A percentile compares a stretch with the other conserved stretches of the same genome.
These are phyloP conservation scores for Paralinhomoeus sp. DNA, from an alignment of 2,888 invertebrate genomes.

Conservation along the genomic window DNA sequence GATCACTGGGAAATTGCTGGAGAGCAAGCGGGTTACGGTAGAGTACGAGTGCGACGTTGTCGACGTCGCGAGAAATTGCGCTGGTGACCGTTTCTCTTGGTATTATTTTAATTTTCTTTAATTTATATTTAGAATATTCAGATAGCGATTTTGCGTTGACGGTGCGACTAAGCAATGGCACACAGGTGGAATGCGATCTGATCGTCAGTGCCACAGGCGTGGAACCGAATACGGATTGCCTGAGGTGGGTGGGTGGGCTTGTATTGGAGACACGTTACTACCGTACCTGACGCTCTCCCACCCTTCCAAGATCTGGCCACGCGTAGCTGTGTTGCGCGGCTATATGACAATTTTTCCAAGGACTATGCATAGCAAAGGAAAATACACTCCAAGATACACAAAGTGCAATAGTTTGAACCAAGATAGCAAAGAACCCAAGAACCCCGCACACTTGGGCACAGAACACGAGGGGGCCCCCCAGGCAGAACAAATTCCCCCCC, in stretches of 20 bases:
- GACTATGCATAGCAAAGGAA: too few relatives aligned
- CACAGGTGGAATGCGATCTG: constrained; percentile 55
- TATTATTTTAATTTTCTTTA: background rate
- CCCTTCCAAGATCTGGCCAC: constrained; percentile 1
- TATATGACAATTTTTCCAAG: background rate
- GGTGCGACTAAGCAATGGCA: constrained; percentile 48
- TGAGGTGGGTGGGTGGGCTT: constrained; percentile 5
- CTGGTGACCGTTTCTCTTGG: background rate
- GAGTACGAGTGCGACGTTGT: background rate
- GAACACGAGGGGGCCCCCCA: too few relatives aligned
- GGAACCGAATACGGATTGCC: constrained; percentile 26
- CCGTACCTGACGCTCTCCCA: too few relatives aligned
- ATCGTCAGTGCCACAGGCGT: constrained; percentile 90
- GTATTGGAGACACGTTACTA: too few relatives aligned
- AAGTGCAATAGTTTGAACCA: too few relatives aligned
- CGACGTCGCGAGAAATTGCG: background rate
- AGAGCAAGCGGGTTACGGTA: background rate
- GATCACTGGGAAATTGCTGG: constrained; percentile 38
- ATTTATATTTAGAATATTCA: background rate
- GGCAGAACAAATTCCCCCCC: too few relatives aligned
- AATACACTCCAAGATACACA: too few relatives aligned
- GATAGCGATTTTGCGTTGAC: constrained; percentile 33
- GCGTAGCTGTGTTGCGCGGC: constrained; percentile 4
- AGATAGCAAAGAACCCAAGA: too few relatives aligned
- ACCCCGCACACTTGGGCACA: too few relatives aligned